A percentile compares a stretch with the other conserved stretches of the same genome.
Conservation (phyloP, 1,140 invertebrate genomes). For the Meloidogyne exigua region DNA sequence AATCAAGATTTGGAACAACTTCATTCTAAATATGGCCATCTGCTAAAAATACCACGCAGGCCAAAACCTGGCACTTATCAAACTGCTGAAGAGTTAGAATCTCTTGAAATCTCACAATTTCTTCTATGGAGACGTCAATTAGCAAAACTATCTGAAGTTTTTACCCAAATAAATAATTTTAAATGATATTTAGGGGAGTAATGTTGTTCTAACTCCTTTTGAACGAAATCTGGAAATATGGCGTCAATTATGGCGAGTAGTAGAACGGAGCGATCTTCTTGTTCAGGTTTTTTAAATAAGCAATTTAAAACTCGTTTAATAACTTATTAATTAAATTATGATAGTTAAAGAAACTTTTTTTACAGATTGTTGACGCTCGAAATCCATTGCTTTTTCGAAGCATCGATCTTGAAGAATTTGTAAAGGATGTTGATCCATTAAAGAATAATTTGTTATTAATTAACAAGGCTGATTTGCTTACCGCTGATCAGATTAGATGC, state of each 20-base stretch:
- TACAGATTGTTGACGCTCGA: conserved; percentile 83
- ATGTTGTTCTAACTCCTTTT: conserved; percentile 86
- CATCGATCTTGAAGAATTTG: conserved; percentile 88
- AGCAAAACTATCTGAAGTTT: conserved; percentile 56
- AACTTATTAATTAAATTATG: too few species aligned
- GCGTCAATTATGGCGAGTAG: conserved; percentile 95
- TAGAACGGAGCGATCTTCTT: conserved; percentile 90
- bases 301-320: too few species aligned
- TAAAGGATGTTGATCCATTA: conserved; percentile 75
- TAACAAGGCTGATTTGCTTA: conserved; percentile 95
- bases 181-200: conserved; percentile 68
- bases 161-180: not conserved
- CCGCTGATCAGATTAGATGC: conserved; percentile 74
- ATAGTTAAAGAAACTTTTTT: conserved; percentile 64
- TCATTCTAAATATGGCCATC: conserved; percentile 72
- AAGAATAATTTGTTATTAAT: conserved; percentile 83
- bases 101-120: conserved; percentile 52
- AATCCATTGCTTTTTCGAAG: conserved; percentile 92
- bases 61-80: conserved; percentile 44
- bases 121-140: conserved; percentile 54
- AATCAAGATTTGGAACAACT: conserved; percentile 65
- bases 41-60: conserved; percentile 75
- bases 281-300: conserved; percentile 68
- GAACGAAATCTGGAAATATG: conserved; percentile 97
- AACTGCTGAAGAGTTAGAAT: conserved; percentile 55